Percentiles rank a stretch among this genome's conserved stretches.
phyloP scores from a whole-genome alignment of 2,113 vertebrate species.

The Capricornis sumatraensis region DNA sequence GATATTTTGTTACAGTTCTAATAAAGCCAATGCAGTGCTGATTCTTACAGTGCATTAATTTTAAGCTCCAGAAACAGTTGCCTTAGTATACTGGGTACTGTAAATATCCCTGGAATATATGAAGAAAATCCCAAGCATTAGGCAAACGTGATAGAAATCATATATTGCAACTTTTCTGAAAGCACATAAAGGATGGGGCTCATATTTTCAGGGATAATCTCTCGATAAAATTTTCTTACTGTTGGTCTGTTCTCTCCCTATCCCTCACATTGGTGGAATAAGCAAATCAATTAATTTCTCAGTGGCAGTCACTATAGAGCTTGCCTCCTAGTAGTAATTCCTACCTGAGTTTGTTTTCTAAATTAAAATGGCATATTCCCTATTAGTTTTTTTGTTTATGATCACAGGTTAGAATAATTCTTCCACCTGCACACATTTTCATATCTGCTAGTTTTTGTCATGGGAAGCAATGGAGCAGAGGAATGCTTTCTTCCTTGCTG shows the following conservation, averaged over 20 bases:
- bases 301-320: not conserved
- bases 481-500: conserved; percentile 5
- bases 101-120: not conserved
- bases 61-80: conserved; percentile 15
- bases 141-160: not conserved
- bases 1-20: conserved; percentile 45
- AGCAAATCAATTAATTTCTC: not conserved
- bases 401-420: conserved; percentile 2
- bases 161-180: not conserved
- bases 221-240: not conserved
- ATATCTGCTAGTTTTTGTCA: not conserved
- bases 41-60: conserved; percentile 29
- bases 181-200: not conserved
- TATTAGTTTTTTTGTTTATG: not conserved
- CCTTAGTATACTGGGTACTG: not conserved
- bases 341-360: not conserved
- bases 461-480: not conserved
- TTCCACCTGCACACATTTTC: conserved; percentile 21
- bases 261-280: not conserved
- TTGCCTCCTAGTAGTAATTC: not conserved
- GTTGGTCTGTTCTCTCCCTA: not conserved
- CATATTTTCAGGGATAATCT: not conserved
- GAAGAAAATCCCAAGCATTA: not conserved
- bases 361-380: conserved; percentile 9
- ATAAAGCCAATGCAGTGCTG: conserved; percentile 36